Base-by-base conservation (phyloP, 2,113 vertebrate species). In the Cryptotis parvus region DNA sequence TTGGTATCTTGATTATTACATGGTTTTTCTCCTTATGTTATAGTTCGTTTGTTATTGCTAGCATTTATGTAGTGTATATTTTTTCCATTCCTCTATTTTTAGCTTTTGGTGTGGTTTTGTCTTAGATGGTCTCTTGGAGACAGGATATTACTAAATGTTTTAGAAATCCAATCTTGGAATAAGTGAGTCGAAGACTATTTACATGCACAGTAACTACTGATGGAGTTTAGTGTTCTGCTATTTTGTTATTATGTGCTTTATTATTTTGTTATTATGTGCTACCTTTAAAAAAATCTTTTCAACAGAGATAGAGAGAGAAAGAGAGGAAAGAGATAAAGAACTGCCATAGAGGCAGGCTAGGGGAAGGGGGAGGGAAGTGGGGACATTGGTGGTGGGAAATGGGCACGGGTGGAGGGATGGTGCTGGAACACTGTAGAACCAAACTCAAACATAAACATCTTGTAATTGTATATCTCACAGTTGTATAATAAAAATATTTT, bases 111-210 rank as follows among this genome's bases (percentile, higher is more conserved):
- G 16, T 61, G 31, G 39, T 45, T 73, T 78, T 58, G 73, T 70
- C 75, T 49, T 79, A 83, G 77, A 45, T 49, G 18, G 26, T 69
- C n/a, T 91, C 66, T 52, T 52, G 35, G 63, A 83, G 87, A 66
- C 77, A 94, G 41, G 39, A 82, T 49, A 35, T 52, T 70, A 3
- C 33, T 78, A 31, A n/a, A 35, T 22, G 58, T 61, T 85, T 90
- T 52, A 83, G 72, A 87, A 92, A 83, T 74, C 29, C 39, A 70
- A 81, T 78, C 89, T 73, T 43, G 11, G 37, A 84, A 52, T 41
- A 87, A 29, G 43, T n/a, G 35, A 52, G 14, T 81, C 45, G 26
- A n/a, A 27, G 22, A 26, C 58, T 78, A n/a, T 66, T 75, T 66
- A 12, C 55, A 72, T 69, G 16, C 66, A 31, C 24, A 68, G 3